Evolutionary conservation across 2,888 invertebrate genomes (phyloP), one percentile per base, ranked within the genome.

Genomic region (Oegoconia quadripuncta): DNA sequence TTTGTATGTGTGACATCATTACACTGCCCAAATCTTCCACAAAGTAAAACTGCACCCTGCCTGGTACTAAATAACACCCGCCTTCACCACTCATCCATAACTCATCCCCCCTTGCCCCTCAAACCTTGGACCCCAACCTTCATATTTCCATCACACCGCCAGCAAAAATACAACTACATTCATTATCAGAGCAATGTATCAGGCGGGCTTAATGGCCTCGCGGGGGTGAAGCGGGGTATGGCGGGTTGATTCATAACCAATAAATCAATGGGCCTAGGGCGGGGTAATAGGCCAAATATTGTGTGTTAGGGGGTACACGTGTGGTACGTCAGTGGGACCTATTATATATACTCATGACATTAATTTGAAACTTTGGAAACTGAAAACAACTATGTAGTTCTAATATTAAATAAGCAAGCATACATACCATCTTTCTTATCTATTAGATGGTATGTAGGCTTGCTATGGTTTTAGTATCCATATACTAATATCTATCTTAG

Each of bases 121-220:
- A 6, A n/a, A 25, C 4, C 39, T 11, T 7, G 11, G 23, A 27
- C 35, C 34, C 46, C 38, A 57, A 66, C 70, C 74, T 72, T 77
- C 79, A 79, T 83, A 81, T 77, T 82, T 80, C 82, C 80, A 82
- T 83, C 83, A 82, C 72, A 69, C 69, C 57, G 54, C 67, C 66
- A 61, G 76, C 78, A 82, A 81, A 82, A 82, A 80, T 77, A 80
- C 76, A 78, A 74, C 78, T 74, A 70, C 77, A 81, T 82, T 84
- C 83, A 84, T 84, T 84, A 83, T 84, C 83, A 72, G 64, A 65
- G 68, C 77, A 72, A 82, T 82, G 81, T 79, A 81, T 82, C 78
- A 77, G 51, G 52, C 36, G 30, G 28, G 45, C 46, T 54, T 67
- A 66, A 67, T 67, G 64, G 64, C 52, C 37, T 33, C 39, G 59